phyloP scores from a whole-genome alignment of 1,140 invertebrate species.

The Pristionchus pacificus region DNA sequence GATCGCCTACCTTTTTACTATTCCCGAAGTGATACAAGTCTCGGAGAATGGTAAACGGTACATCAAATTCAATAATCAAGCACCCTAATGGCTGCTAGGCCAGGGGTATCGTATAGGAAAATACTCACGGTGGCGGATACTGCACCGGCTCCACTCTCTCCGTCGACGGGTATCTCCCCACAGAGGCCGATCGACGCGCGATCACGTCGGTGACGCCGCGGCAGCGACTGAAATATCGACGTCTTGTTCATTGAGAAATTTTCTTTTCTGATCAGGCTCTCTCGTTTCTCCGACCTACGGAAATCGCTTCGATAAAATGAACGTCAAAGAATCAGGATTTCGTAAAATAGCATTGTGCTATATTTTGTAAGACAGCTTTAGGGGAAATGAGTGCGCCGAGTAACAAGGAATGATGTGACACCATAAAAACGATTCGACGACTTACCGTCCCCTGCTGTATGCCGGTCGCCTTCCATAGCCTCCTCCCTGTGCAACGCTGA shows the following conservation, averaged over 20 bases:
- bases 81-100: too few relatives aligned
- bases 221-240: neutral
- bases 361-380: neutral
- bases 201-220: neutral
- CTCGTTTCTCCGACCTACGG: too few relatives aligned
- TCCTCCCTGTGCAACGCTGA: neutral
- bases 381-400: constrained; percentile 11
- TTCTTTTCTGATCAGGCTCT: too few relatives aligned
- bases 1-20: too few relatives aligned
- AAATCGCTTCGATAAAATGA: neutral
- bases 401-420: constrained; percentile 18
- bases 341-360: constrained; percentile 8
- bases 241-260: too few relatives aligned
- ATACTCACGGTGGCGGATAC: neutral
- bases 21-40: too few relatives aligned
- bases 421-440: neutral
- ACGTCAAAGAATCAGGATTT: neutral
- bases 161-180: constrained; percentile 1
- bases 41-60: too few relatives aligned
- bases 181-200: constrained; percentile 3
- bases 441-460: neutral
- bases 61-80: too few relatives aligned
- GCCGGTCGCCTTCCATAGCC: neutral
- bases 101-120: neutral
- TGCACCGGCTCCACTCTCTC: neutral